phyloP scores from a whole-genome alignment of 2,113 vertebrate genomes.

The Ibidorhyncha struthersii region DNA sequence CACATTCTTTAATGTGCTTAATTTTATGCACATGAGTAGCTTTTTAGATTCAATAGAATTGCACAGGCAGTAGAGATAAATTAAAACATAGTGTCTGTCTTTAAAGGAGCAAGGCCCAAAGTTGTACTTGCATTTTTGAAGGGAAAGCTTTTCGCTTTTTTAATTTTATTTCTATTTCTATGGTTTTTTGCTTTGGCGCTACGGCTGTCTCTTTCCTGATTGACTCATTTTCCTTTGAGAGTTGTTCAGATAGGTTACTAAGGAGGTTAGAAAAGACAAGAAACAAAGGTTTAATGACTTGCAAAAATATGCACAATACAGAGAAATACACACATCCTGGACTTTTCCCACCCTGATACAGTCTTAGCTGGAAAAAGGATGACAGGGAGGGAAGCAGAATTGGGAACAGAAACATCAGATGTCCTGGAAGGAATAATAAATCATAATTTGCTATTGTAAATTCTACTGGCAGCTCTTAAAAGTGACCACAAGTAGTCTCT shows the following conservation, averaged over 20 bases:
- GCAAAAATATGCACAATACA: constrained; percentile 4
- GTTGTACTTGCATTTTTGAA: not conserved
- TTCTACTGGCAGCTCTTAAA: not conserved
- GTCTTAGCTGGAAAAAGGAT: not conserved
- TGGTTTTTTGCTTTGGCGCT: not conserved
- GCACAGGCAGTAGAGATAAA: not conserved
- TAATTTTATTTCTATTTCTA: not conserved
- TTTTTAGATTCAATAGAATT: not conserved
- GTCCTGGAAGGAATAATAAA: not conserved
- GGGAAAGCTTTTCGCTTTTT: not conserved
- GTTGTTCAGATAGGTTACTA: constrained; percentile 16
- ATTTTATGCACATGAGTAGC: not conserved
- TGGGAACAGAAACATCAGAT: not conserved
- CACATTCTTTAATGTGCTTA: not conserved
- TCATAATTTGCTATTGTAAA: constrained; percentile 27
- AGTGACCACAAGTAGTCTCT: not conserved
- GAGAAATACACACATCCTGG: not conserved
- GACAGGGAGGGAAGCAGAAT: not conserved
- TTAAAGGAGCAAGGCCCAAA: not conserved
- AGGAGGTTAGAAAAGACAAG: constrained; percentile 39
- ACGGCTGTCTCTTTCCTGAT: not conserved
- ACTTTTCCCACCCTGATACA: not conserved
- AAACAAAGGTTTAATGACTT: constrained; percentile 32
- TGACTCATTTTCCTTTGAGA: constrained; percentile 33
- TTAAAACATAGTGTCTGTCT: not conserved